Base-by-base conservation (phyloP, 2,797 vertebrate genomes). In the Coreius guichenoti region DNA sequence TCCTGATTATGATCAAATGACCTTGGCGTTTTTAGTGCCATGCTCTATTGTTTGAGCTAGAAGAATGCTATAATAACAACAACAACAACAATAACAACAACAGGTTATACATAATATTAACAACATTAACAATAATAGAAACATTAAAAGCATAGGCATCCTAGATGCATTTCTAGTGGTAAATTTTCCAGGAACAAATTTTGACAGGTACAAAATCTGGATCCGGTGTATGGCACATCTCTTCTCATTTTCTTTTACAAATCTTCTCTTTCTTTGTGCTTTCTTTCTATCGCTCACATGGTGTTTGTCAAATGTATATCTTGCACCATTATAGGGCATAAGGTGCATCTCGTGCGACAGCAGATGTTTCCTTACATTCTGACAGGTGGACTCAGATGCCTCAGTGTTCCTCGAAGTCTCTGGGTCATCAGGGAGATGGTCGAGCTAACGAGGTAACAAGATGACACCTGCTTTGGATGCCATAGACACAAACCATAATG, bases 401-500 rank as follows among this genome's bases (percentile, higher is more conserved):
- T 84, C 17, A 4, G 33, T 70, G 75, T 84, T 79, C 56, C 74
- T 45, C 3, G 21, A 21, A 61, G 36, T 77, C 31, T 81, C 39
- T 47, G 49, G 39, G 49, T 83, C 76, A 88, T 75, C 61, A 36
- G 83, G 76, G 79, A 69, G 69, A 67, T 58, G 13, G 47, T 80
- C 39, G 39, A 83, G 81, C 78, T 56, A 47, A 68, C 8, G 31
- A 81, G 87, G 69, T 89, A 86, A 87, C 86, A 80, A 85, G 84
- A 82, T 79, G 74, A 84, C 86, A 87, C 81, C 75, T 80, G 69
- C 76, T 81, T 73, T 31, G 51, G 82, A 79, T 85, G 85, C 78
- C 85, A 87, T 85, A 75, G 87, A 61, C 86, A 88, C 67, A 72
- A 76, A 81, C 17, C 43, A 23, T 39, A 56, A 58, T 58, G 23